Evolutionary conservation across 2,113 vertebrate species (phyloP), one percentile per base, ranked within the genome.

Genomic region (Lepus americanus): DNA sequence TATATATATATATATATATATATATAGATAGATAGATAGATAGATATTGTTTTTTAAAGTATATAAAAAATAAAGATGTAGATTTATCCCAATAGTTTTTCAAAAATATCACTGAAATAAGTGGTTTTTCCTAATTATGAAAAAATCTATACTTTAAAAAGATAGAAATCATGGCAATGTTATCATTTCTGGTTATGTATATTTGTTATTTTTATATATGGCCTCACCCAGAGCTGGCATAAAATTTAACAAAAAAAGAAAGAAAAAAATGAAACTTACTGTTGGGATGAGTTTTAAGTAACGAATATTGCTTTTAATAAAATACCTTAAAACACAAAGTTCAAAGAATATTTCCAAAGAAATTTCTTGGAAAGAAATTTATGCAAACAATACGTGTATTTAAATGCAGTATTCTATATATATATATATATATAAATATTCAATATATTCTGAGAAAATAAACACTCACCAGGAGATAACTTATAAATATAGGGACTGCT

Each of bases 71-170:
- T n/a, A 92, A 95, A 81, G 12, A 39, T 53, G 55, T 1, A 61
- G 33, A 78, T 49, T 55, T 80, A 23, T 53, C 51, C 27, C 17
- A 63, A 70, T n/a, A 55, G 20, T 89, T 85, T n/a, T 76, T 83
- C 72, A 77, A 19, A 87, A 94, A 87, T 87, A 86, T 61, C 51
- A 87, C 0, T 69, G 10, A 31, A 20, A 1, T 87, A 94, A 92
- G 55, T 76, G 51, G 14, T 66, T 90, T 88, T 93, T 91, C 72
- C 16, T 83, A 89, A 74, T 74, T 93, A 72, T 44, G 33, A 80
- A 87, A 90, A 92, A 93, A 61, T 90, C 11, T 49, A 16, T 63
- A 89, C 66, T 90, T 89, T 94, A 16, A 90, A 84, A 91, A 84
- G 72, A 33, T 92, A 87, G 92, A 90, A 88, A 87, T 74, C 49